These are phyloP conservation scores for Agelas oroides DNA, from an alignment of 37 sponge, comb jelly and placozoan species.

Conservation along the genomic window DNA sequence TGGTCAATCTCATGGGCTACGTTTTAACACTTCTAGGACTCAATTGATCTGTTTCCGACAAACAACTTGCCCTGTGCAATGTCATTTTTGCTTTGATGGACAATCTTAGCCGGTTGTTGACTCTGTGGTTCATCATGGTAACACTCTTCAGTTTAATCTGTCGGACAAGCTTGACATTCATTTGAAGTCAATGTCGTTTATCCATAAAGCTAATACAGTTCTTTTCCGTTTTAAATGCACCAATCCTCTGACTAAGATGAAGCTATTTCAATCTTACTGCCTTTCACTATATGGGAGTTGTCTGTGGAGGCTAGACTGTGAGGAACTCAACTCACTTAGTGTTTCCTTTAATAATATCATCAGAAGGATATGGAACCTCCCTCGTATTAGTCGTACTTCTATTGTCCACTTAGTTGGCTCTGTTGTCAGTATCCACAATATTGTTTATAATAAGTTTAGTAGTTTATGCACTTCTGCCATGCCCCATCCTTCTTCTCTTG, in stretches of 20 bases:
- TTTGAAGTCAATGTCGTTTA: not conserved
- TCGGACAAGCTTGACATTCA: too few relatives aligned
- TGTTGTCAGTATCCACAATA: not conserved
- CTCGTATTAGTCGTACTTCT: not conserved
- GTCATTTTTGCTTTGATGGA: too few relatives aligned
- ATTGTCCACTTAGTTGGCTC: slow-evolving; percentile 1
- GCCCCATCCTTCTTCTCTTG: too few relatives aligned
- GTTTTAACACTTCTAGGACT: too few relatives aligned
- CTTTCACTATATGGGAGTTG: not conserved
- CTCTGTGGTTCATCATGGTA: too few relatives aligned
- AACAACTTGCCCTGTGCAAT: too few relatives aligned
- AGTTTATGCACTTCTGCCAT: too few relatives aligned
- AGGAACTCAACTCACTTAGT: not conserved
- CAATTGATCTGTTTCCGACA: too few relatives aligned
- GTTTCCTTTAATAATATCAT: slow-evolving; percentile 9
- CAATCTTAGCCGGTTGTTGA: too few relatives aligned
- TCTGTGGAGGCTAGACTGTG: not conserved
- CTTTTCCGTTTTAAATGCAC: not conserved
- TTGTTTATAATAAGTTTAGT: not conserved
- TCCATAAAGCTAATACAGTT: not conserved
- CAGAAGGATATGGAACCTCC: not conserved
- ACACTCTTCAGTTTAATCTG: too few relatives aligned
- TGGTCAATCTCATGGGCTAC: too few relatives aligned
- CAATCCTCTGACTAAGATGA: not conserved
- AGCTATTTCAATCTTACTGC: not conserved